Evolutionary conservation across 2,797 vertebrate genomes (phyloP).

Genomic region (Otus scops): DNA sequence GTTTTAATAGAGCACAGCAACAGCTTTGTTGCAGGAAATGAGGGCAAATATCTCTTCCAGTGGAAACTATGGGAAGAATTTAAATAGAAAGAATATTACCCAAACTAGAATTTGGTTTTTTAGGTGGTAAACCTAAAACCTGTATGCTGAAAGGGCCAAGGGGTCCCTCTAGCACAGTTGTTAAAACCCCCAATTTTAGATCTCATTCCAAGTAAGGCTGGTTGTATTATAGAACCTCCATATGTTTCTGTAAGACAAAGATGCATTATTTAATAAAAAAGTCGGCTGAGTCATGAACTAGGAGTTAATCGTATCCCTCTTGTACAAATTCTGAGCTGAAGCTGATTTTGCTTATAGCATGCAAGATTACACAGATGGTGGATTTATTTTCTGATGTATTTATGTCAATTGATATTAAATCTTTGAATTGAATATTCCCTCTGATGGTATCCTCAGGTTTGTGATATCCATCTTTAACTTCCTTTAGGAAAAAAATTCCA

Average conservation of each 20-base stretch:
- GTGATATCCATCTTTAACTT: neutral
- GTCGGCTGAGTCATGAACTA: neutral
- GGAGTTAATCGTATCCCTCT: neutral
- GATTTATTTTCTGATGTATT: neutral
- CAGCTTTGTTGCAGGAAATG: conserved; percentile 48
- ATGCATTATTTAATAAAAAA: neutral
- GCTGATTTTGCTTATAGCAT: neutral
- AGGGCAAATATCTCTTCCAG: conserved; percentile 15
- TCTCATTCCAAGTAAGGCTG: neutral
- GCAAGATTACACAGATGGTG: neutral
- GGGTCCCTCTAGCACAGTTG: neutral
- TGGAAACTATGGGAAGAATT: conserved; percentile 47
- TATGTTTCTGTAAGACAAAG: neutral
- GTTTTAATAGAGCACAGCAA: conserved; percentile 14
- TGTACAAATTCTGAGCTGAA: neutral
- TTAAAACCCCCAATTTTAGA: neutral
- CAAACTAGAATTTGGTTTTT: neutral
- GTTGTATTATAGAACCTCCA: neutral
- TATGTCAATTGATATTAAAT: neutral
- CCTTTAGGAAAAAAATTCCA: neutral
- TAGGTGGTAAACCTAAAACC: neutral
- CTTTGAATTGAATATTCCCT: neutral
- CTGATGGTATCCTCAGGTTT: neutral
- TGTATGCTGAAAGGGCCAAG: neutral
- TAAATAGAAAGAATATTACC: neutral